Percentiles rank a stretch among this genome's conserved stretches.
These are phyloP conservation scores for Gryon sp. DNA, from an alignment of 1,140 invertebrate species.

Conservation along the genomic window DNA sequence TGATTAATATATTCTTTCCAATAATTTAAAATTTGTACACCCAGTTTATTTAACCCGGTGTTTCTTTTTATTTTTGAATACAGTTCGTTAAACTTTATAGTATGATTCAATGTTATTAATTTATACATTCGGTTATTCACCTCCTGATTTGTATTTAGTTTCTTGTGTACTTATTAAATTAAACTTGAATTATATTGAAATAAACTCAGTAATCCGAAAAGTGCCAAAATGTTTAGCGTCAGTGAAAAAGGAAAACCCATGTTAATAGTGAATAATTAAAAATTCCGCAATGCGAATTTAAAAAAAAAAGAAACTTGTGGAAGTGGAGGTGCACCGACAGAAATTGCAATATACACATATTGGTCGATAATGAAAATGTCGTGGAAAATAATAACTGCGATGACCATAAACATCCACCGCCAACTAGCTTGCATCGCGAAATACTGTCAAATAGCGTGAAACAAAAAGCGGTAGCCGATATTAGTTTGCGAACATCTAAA, in stretches of 20 bases:
- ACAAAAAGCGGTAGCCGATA: background rate
- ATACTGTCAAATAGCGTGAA: no score
- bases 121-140: no score
- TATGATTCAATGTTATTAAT: no score
- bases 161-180: no score
- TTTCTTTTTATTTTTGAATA: no score
- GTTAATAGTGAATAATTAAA: background rate
- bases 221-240: background rate
- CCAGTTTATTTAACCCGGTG: no score
- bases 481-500: background rate
- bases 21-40: no score
- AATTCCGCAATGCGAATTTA: background rate
- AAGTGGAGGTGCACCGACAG: constrained; percentile 1
- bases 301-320: background rate
- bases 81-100: no score
- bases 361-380: background rate
- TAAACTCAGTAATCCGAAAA: no score
- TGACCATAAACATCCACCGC: background rate
- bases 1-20: no score
- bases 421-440: background rate
- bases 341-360: constrained; percentile 1
- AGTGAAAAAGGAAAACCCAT: constrained; percentile 9
- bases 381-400: background rate
- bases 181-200: no score
- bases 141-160: no score